Percentiles rank a stretch among this genome's conserved stretches.
phyloP scores from a whole-genome alignment of 2,113 vertebrate genomes.

The Mesoclemmys tuberculata region DNA sequence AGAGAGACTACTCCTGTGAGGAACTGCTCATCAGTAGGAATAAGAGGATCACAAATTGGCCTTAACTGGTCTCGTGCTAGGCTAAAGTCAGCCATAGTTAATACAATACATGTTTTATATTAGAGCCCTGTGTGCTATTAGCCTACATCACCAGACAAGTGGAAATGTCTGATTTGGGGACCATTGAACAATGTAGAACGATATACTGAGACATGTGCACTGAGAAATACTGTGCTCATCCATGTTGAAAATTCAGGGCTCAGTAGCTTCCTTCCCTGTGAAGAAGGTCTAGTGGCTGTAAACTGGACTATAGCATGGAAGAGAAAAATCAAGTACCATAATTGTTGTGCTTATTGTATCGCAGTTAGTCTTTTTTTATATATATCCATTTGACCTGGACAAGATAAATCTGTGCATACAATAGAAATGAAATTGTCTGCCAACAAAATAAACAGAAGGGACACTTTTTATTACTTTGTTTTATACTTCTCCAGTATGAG shows the following conservation, averaged over 20 bases:
- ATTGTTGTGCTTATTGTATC: slow-evolving; percentile 68
- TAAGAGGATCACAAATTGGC: background rate
- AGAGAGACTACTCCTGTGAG: background rate
- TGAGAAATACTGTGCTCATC: background rate
- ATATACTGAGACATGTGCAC: background rate
- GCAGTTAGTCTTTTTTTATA: slow-evolving; percentile 62
- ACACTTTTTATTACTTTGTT: slow-evolving; percentile 53
- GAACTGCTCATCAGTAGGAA: background rate
- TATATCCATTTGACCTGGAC: slow-evolving; percentile 62
- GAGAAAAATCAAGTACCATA: slow-evolving; percentile 67
- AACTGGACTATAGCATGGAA: slow-evolving; percentile 65
- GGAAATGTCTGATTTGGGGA: background rate
- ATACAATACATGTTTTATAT: background rate
- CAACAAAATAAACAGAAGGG: slow-evolving; percentile 52
- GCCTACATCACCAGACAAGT: accelerated
- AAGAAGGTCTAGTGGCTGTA: slow-evolving; percentile 13
- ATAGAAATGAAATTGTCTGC: slow-evolving; percentile 63
- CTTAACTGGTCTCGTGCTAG: background rate
- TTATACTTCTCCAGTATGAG: slow-evolving; percentile 31
- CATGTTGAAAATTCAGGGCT: background rate
- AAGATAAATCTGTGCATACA: slow-evolving; percentile 56
- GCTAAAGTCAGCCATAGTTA: background rate
- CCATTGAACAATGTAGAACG: accelerated
- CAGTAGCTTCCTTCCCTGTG: slow-evolving; percentile 16
- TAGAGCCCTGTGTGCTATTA: background rate